Percentiles rank a stretch among this genome's conserved stretches.
Evolutionary conservation across 2,888 invertebrate species (phyloP).

Genomic region (Anagyrus pseudococci): DNA sequence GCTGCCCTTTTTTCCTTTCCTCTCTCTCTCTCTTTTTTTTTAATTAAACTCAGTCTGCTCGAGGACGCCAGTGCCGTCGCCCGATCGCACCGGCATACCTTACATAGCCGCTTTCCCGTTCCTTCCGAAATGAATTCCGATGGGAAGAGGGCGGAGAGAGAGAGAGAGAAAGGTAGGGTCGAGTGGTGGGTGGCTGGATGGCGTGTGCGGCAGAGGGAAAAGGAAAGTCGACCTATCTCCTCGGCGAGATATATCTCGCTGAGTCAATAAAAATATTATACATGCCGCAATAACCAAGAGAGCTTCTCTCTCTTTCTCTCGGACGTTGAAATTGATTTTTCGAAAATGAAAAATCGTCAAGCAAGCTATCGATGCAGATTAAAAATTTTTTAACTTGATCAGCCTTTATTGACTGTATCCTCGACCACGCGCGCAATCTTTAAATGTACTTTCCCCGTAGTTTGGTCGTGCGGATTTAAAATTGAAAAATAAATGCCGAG

Average conservation of each 20-base stretch:
- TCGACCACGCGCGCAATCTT: too few species aligned
- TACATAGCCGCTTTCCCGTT: background rate
- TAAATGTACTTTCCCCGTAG: too few species aligned
- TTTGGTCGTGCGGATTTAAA: too few species aligned
- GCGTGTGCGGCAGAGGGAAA: too few species aligned
- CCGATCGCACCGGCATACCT: slow-evolving; percentile 16
- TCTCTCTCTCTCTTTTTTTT: slow-evolving; percentile 19
- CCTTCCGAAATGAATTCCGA: slow-evolving; percentile 20
- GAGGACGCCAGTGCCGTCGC: slow-evolving; percentile 4
- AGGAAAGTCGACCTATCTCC: too few species aligned
- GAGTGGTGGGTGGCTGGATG: background rate
- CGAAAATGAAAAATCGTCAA: background rate
- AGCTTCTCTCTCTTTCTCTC: background rate
- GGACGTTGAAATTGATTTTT: background rate
- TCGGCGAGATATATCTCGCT: too few species aligned
- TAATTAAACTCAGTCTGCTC: slow-evolving; percentile 29
- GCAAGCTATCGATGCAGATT: background rate
- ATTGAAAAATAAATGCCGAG: too few species aligned
- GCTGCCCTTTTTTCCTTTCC: background rate
- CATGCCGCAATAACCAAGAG: too few species aligned
- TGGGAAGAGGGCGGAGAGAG: too few species aligned
- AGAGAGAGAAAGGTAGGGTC: background rate
- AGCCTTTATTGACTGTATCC: too few species aligned
- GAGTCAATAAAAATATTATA: too few species aligned
- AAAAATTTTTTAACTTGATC: too few species aligned